A percentile compares a stretch with the other conserved stretches of the same genome.
Conservation (phyloP, 2,797 vertebrate species). For the Tragopan temminckii region DNA sequence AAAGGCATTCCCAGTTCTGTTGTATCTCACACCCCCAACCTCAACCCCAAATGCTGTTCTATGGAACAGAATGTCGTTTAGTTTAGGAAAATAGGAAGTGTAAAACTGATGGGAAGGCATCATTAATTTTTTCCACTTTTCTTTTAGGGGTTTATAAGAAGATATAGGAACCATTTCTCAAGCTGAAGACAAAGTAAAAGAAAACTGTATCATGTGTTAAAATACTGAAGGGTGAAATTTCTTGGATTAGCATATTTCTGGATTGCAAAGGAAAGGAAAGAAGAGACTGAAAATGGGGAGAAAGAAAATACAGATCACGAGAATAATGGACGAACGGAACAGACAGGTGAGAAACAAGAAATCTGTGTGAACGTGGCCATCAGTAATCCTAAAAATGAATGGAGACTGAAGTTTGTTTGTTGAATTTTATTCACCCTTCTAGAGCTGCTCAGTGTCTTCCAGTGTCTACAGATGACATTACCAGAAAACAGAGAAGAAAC, state of each 20-base stretch:
- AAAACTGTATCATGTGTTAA: slow-evolving; percentile 94
- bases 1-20: neutral
- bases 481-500: neutral
- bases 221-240: slow-evolving; percentile 84
- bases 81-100: neutral
- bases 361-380: neutral
- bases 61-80: neutral
- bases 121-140: neutral
- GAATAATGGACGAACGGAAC: slow-evolving; percentile 99
- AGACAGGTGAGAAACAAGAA: slow-evolving; percentile 90
- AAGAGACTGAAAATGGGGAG: slow-evolving; percentile 93
- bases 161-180: slow-evolving; percentile 55
- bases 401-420: neutral
- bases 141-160: slow-evolving; percentile 75
- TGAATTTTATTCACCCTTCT: neutral
- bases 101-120: neutral
- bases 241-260: slow-evolving; percentile 89
- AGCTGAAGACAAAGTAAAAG: slow-evolving; percentile 75
- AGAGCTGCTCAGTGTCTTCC: neutral
- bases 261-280: slow-evolving; percentile 87
- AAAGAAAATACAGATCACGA: slow-evolving; percentile 99
- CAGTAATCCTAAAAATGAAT: neutral
- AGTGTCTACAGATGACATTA: neutral
- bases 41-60: neutral
- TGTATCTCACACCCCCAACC: neutral